These are phyloP conservation scores for Gymnothorax javanicus DNA, from an alignment of 2,797 vertebrate species.

Conservation along the genomic window DNA sequence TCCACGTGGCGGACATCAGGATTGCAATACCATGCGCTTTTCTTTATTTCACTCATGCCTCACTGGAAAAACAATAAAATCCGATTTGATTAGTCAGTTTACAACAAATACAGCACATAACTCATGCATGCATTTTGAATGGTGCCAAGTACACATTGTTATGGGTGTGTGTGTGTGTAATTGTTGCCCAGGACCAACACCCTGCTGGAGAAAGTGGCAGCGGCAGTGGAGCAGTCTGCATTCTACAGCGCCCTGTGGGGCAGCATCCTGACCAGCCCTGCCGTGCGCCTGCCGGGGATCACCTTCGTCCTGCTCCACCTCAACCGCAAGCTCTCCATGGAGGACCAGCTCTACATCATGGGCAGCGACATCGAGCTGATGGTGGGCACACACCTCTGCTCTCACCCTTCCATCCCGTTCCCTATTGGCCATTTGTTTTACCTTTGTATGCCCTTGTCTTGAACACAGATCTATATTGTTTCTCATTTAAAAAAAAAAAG, in stretches of 20 bases:
- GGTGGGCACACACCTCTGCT: constrained; percentile 67
- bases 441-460: background rate
- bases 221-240: constrained; percentile 92
- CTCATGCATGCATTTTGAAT: too few relatives aligned
- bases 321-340: constrained; percentile 97
- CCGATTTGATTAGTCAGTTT: too few relatives aligned
- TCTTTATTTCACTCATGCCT: too few relatives aligned
- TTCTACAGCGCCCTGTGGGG: constrained; percentile 99
- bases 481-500: background rate
- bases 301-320: constrained; percentile 94
- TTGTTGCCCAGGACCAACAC: constrained; percentile 83
- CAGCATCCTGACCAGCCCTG: constrained; percentile 95
- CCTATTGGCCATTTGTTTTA: background rate
- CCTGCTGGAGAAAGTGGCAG: constrained; percentile 92
- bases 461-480: background rate
- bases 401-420: background rate
- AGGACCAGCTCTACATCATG: constrained; percentile 97
- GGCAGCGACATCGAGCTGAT: constrained; percentile 98
- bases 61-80: too few relatives aligned
- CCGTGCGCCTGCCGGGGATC: constrained; percentile 92
- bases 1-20: too few relatives aligned
- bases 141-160: too few relatives aligned
- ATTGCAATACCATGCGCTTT: too few relatives aligned
- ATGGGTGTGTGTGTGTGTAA: background rate
- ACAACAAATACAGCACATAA: too few relatives aligned